Evolutionary conservation across 2,113 vertebrate species (phyloP).

Genomic region (Amazona vittata): DNA sequence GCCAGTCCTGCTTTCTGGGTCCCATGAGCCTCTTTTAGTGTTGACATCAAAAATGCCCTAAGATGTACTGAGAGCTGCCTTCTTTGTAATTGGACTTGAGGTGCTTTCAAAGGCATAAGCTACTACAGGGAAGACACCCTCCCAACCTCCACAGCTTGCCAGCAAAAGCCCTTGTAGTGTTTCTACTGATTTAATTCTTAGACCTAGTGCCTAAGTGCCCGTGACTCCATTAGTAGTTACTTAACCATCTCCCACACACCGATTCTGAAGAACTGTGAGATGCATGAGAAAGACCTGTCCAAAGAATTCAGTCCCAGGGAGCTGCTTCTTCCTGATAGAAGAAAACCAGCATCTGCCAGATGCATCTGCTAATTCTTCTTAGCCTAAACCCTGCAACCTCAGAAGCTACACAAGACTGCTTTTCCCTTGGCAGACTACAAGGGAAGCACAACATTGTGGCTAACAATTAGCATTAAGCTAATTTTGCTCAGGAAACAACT

Average conservation of each 20-base stretch:
- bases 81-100: background rate
- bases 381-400: background rate
- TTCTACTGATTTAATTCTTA: background rate
- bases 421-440: background rate
- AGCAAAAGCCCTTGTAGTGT: background rate
- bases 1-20: conserved; percentile 27
- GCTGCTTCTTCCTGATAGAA: background rate
- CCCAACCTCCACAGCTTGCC: background rate
- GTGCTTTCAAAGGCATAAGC: background rate
- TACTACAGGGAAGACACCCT: background rate
- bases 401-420: background rate
- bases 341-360: background rate
- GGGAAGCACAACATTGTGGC: fast-evolving
- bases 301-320: background rate
- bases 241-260: background rate
- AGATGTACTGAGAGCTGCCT: conserved; percentile 38
- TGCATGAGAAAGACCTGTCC: background rate
- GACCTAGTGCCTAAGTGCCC: background rate
- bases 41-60: conserved; percentile 61
- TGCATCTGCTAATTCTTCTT: background rate
- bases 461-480: background rate
- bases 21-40: conserved; percentile 53
- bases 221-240: background rate
- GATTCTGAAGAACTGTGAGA: background rate
- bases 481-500: background rate